Base-by-base conservation (phyloP, 2,113 vertebrate genomes). In the Hylia prasina region DNA sequence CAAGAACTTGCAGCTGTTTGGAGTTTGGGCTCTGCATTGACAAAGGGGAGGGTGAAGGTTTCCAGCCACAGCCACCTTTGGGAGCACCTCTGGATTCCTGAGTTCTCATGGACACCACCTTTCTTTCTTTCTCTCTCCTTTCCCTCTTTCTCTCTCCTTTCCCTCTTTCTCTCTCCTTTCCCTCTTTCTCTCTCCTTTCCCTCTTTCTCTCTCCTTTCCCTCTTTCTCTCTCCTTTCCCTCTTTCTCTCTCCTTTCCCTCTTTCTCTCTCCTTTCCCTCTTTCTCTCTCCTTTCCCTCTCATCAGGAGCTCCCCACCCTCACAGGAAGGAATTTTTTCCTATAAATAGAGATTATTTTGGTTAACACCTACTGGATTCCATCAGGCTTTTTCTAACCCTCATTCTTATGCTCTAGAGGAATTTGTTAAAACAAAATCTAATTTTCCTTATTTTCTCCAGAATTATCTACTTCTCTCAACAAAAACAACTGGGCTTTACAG, bases 31-130 rank as follows among this genome's bases (percentile, higher is more conserved):
- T 63, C 20, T 35, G 65, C 2, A 6, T 0, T 19, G 30, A 12
- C 30, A 31, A 16, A 28, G 73, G 28, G 12, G 19, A 17, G 21
- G 6, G 3, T 10, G 30, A 25, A 22, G 45, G 8, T 69, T 48
- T 48, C 54, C 93, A 65, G 60, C 37, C 1, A 5, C 47, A 64
- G 18, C 9, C 3, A 27, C n/a, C 24, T 69, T 5, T 30, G 65
- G 6, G 33, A 44, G 40, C 40, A 12, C 7, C 39, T 20, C 44
- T n/a, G 80, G 2, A 31, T 16, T 15, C 13, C 0, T 3, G 73
- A 48, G 20, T 15, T 65, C 18, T 8, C 3, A 4, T 0, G 39
- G 48, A 22, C n/a, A 35, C 0, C 42, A 15, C 61, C 65, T 16
- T 48, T 61, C 57, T 75, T 22, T 14, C 27, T 11, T 42, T 5